Evolutionary conservation across 2,797 vertebrate species (phyloP), one percentile per base, ranked within the genome.

Genomic region (Okamejei kenojei): DNA sequence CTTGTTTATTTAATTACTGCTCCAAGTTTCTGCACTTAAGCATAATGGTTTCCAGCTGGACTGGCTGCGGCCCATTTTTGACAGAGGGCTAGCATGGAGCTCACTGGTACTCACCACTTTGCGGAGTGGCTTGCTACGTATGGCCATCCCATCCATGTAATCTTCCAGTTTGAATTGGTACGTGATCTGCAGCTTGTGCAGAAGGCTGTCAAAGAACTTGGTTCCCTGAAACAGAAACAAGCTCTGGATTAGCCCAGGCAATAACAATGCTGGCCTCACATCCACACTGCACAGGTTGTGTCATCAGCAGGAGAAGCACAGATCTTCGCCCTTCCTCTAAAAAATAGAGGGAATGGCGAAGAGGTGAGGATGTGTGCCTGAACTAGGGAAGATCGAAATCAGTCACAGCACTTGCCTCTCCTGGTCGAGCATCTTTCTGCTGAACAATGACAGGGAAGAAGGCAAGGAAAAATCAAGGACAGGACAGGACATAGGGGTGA

Each of bases 121-220:
- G 93, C 97, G 97, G 94, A 99, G 96, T 15, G 98, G 98, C 76
- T 98, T 98, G 92, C 97, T 96, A 93, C 98, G 97, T 95, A 99
- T 98, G 63, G 98, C 98, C 96, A 99, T 97, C 93, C 98, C 98
- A 0, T 99, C 99, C 98, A 99, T 99, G 93, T 99, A 98, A 94
- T 99, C 98, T 93, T 98, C 98, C 1, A 99, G 94, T 92, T 98
- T 98, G 95, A 99, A 99, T 95, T 98, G 97, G 95, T 98, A 99
- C 3, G 97, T 97, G 21, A 97, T 95, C 95, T 99, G 98, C 93
- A 99, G 96, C 95, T 99, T 99, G 95, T 98, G 97, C 93, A 99
- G 98, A 54, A 99, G 96, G 21, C 96, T 94, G 58, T 99, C 98
- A 94, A 99, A 99, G 95, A 99, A 99, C 21, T 96, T 93, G 11